These are phyloP conservation scores for Grammomys dolichurus DNA, from an alignment of 2,113 vertebrate species.

Conservation along the genomic window DNA sequence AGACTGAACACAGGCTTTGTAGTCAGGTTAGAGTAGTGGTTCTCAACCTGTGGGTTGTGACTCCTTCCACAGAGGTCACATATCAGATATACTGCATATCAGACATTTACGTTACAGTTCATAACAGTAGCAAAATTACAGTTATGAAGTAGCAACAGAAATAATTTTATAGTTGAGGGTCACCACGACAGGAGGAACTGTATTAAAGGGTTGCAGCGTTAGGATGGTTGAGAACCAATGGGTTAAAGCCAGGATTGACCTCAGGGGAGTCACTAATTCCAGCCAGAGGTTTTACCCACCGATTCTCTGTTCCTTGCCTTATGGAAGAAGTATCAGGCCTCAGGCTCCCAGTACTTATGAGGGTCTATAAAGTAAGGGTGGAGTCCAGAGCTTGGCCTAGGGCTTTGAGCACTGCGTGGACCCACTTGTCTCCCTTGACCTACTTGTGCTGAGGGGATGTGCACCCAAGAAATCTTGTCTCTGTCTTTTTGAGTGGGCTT, in stretches of 20 bases:
- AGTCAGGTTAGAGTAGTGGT: background rate
- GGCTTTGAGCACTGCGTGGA: background rate
- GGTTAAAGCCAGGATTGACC: background rate
- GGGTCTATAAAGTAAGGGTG: background rate
- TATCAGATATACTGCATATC: background rate
- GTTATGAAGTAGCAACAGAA: background rate
- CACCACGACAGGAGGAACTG: background rate
- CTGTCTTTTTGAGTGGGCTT: background rate
- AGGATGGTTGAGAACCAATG: background rate
- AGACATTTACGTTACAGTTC: background rate
- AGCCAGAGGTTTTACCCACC: background rate
- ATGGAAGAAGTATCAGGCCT: background rate
- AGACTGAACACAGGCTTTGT: background rate
- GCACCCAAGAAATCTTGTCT: background rate
- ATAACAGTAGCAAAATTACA: background rate
- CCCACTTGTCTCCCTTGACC: background rate
- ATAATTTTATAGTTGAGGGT: background rate
- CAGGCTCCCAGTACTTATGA: background rate
- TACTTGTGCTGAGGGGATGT: background rate
- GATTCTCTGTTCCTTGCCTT: conserved; percentile 9
- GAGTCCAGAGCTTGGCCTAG: background rate
- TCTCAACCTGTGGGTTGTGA: background rate
- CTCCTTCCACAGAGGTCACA: background rate
- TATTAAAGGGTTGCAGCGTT: background rate
- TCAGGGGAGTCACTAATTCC: background rate